A percentile compares a stretch with the other conserved stretches of the same genome.
These are phyloP conservation scores for Gallinago undulata DNA, from an alignment of 2,113 vertebrate genomes.

Conservation along the genomic window DNA sequence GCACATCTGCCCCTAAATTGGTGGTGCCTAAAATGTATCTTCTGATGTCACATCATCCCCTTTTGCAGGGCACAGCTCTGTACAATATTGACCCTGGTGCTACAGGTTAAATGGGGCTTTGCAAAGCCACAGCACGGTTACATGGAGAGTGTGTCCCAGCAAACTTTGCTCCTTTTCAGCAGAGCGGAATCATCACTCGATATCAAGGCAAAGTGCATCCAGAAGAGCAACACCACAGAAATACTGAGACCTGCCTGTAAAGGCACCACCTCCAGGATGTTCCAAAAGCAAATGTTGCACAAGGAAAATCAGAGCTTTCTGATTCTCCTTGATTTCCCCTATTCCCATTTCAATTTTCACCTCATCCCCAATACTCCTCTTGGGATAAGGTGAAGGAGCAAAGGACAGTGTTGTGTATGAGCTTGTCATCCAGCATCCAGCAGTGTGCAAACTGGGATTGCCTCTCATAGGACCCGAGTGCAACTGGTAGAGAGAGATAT, in stretches of 20 bases:
- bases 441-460: not conserved
- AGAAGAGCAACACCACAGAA: not conserved
- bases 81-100: no score
- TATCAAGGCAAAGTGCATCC: not conserved
- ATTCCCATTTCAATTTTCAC: not conserved
- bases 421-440: not conserved
- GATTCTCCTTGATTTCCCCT: not conserved
- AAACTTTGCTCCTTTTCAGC: not conserved
- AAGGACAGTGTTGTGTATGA: not conserved
- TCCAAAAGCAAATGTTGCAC: not conserved
- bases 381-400: not conserved
- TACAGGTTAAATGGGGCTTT: not conserved
- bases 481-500: not conserved
- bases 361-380: no score
- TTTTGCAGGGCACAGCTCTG: not conserved
- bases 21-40: not conserved
- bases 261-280: not conserved
- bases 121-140: not conserved
- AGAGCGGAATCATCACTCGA: not conserved
- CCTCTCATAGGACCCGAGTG: not conserved
- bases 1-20: not conserved
- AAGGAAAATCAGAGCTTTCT: not conserved
- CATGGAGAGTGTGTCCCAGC: not conserved
- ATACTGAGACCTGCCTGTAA: not conserved
- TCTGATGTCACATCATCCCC: not conserved